Evolutionary conservation across 2,888 invertebrate genomes (phyloP), one percentile per base, ranked within the genome.

Genomic region (Dolichopus griseipennis): DNA sequence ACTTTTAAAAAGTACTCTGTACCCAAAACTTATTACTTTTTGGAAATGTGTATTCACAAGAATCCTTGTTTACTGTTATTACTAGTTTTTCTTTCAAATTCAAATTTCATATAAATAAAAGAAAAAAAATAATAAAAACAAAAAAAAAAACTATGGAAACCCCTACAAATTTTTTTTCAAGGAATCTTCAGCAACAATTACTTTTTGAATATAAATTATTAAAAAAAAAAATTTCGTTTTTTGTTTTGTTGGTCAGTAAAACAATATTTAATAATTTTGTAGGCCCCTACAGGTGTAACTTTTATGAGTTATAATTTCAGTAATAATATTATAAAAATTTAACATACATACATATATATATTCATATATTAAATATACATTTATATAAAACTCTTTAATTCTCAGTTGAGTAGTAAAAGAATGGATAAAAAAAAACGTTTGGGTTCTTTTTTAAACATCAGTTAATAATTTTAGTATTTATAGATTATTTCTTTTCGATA

Each of bases 271-370:
- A 52, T 52, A 52, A 52, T 52, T 52, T 52, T 27, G 27, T 52
- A 52, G 52, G 4, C 18, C 52, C 52, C 52, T 52, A 52, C 52
- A 52, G 52, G 52, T 52, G 52, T 52, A 52, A 52, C 52, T 52
- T 52, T 52, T 52, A 52, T 52, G 52, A 52, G 52, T 52, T 52
- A 52, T 52, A 52, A 52, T 52, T 18, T 52, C 18, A 52, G 41
- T 41, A 41, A 41, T 41, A 41, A 41, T 41, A 41, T 52, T 52
- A 52, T 18, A 52, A 12, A 52, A 12, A 52, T 18, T 52, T 6
- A 12, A 52, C 18, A 52, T 18, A 52, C 18, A 52, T 52, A 15
- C 1, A 18, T 52, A 52, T 52, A n/a, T 18, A 52, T 52, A n/a
- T 52, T 52, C 9, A n/a, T 52, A 52, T 52, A 52, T 1, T 52